phyloP scores from a whole-genome alignment of 92 coral and sea anemone species.

The Metridium senile region DNA sequence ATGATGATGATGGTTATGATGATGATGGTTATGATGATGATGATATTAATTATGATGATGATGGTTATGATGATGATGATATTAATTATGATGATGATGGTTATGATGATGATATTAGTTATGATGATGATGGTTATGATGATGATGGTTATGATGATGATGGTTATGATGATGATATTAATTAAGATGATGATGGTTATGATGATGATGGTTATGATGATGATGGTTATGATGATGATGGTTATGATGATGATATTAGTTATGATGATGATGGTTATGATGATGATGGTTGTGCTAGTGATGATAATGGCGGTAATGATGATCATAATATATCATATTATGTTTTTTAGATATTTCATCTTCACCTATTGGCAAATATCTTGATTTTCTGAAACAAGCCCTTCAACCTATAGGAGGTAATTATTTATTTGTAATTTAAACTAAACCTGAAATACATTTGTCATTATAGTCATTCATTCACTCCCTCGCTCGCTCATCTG shows the following conservation, averaged over 20 bases:
- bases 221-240: not conserved
- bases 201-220: not conserved
- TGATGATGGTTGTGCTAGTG: not conserved
- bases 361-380: constrained; percentile 71
- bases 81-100: not conserved
- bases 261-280: not conserved
- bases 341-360: constrained; percentile 48
- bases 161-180: not conserved
- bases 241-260: not conserved
- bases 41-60: not conserved
- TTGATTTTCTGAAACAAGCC: constrained; percentile 75
- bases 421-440: too few relatives aligned
- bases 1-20: not conserved
- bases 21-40: not conserved
- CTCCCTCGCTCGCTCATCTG: not conserved
- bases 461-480: too few relatives aligned
- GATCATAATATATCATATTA: not conserved
- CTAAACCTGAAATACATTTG: too few relatives aligned
- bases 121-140: too few relatives aligned
- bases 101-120: not conserved
- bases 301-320: not conserved
- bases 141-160: not conserved
- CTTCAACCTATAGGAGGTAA: constrained; percentile 81
- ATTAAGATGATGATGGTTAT: not conserved
- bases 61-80: not conserved